Evolutionary conservation across 1,140 invertebrate species (phyloP).

Genomic region (Meloidogyne chitwoodi): DNA sequence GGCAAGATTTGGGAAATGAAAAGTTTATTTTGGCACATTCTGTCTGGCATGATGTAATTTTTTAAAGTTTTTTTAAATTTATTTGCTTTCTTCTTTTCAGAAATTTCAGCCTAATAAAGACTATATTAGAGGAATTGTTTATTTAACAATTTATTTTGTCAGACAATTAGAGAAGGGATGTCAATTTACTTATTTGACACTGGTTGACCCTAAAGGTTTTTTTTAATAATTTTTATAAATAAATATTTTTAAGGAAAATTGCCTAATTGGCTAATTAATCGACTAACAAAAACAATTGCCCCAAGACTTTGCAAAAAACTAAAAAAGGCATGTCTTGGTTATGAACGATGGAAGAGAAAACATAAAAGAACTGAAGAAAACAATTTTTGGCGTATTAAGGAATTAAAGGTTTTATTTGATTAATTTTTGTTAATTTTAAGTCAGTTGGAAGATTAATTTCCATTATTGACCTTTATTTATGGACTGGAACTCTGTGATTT

Average conservation of each 20-base stretch:
- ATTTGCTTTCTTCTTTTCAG: slow-evolving; percentile 60
- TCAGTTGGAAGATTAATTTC: too few species aligned
- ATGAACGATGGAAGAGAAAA: slow-evolving; percentile 74
- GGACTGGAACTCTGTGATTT: too few species aligned
- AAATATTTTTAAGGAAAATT: slow-evolving; percentile 65
- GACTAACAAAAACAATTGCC: slow-evolving; percentile 78
- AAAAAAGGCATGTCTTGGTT: slow-evolving; percentile 74
- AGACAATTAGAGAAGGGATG: slow-evolving; percentile 66
- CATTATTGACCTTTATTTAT: too few species aligned
- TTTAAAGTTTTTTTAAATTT: slow-evolving; percentile 5
- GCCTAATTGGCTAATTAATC: slow-evolving; percentile 82
- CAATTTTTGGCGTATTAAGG: slow-evolving; percentile 79
- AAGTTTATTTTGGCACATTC: slow-evolving; percentile 85
- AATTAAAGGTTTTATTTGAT: background rate
- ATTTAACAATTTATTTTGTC: slow-evolving; percentile 70
- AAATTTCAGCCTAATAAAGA: slow-evolving; percentile 75
- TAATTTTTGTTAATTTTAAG: background rate
- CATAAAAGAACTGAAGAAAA: slow-evolving; percentile 73
- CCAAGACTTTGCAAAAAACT: slow-evolving; percentile 77
- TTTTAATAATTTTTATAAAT: background rate
- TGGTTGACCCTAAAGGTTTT: slow-evolving; percentile 78
- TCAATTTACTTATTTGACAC: slow-evolving; percentile 76
- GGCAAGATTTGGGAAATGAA: slow-evolving; percentile 77
- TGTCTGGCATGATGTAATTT: slow-evolving; percentile 72
- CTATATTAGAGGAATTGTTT: slow-evolving; percentile 72